Base-by-base conservation (phyloP, 2,888 invertebrate genomes). In the Epistrophe grossulariae region DNA sequence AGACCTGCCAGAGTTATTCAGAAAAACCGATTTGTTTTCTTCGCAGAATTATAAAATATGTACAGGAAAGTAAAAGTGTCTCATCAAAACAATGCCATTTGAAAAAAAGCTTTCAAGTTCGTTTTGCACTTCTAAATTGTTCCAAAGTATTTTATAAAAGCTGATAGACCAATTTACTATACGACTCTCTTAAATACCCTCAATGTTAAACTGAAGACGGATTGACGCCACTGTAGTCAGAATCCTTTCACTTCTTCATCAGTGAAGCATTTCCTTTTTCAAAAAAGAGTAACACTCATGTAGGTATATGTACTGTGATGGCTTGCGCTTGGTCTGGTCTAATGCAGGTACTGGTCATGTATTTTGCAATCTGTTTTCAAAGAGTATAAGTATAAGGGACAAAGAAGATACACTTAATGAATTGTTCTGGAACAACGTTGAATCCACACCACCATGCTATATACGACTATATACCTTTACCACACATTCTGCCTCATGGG, bases 361-460 rank as follows among this genome's bases (percentile, higher is more conserved):
- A 55, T 59, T 62, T 48, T 45, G 52, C 62, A 80, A 48, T 79
- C 55, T 24, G 38, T 55, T 77, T 82, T 82, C 82, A 64, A 50
- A 74, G 82, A 78, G 38, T 19, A 13, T 17, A 60, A 19, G 17
- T 19, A 81, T 73, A 68, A 74, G 38, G 82, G 82, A 85, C 77
- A 81, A 85, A 85, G 64, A 59, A 38, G 78, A 62, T 64, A 43
- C 45, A 73, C 78, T 78, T 79, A 82, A 85, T 85, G 82, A 85
- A 85, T 85, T 85, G 85, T 79, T 82, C 70, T 55, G 59, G 64
- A 73, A 78, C 64, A 70, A 74, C 40, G 40, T 50, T 50, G 10
- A 40, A 9, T 64, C 19, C 55, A 38, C 50, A 50, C 50, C 38
- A 68, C 4, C 10, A n/a, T n/a, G n/a, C n/a, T n/a, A n/a, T n/a